Evolutionary conservation across 2,888 invertebrate species (phyloP).

Genomic region (Nephrotoma appendiculata): DNA sequence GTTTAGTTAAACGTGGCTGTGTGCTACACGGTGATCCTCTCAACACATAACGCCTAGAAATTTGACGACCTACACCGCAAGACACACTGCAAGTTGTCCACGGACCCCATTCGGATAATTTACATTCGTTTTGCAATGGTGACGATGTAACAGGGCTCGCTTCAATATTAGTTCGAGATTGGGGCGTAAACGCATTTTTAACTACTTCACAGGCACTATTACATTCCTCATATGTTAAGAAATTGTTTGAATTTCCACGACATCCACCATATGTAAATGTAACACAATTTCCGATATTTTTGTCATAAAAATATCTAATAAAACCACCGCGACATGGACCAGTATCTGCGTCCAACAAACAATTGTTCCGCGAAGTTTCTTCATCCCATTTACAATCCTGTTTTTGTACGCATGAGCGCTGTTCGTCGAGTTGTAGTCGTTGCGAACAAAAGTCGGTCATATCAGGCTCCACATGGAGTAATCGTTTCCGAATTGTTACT

Average conservation of each 20-base stretch:
- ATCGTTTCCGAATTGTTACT: slow-evolving; percentile 53
- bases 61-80: slow-evolving; percentile 54
- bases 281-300: slow-evolving; percentile 58
- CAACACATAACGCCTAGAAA: neutral
- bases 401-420: slow-evolving; percentile 50
- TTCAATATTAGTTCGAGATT: neutral
- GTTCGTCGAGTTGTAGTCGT: slow-evolving; percentile 59
- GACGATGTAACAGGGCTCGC: neutral
- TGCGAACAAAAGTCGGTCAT: slow-evolving; percentile 49
- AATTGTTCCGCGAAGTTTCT: slow-evolving; percentile 46
- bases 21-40: neutral
- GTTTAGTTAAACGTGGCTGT: neutral
- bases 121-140: slow-evolving; percentile 42
- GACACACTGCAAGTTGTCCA: slow-evolving; percentile 71
- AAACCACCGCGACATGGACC: slow-evolving; percentile 85
- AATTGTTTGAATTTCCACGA: slow-evolving; percentile 84
- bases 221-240: slow-evolving; percentile 67
- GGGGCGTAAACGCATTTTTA: slow-evolving; percentile 9
- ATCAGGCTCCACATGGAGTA: slow-evolving; percentile 50
- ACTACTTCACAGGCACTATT: slow-evolving; percentile 42
- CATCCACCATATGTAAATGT: slow-evolving; percentile 83
- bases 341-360: slow-evolving; percentile 40
- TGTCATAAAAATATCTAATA: slow-evolving; percentile 76
- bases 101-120: slow-evolving; percentile 63
- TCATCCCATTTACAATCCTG: slow-evolving; percentile 56